Conservation (phyloP, 2,113 vertebrate species). For the Danio rerio region GRCz12tu NC_133178.1:36899001-36899500, state of each 20-base stretch:
- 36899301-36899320: conserved; percentile 19
- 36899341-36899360: not conserved
- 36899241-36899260: not conserved
- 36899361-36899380: conserved; percentile 35
- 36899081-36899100: not conserved
- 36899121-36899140: not conserved
- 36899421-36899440: not conserved
- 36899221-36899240: not conserved
- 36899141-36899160: not conserved
- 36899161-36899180: not conserved
- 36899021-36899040: not conserved
- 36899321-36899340: not conserved
- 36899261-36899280: not conserved
- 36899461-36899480: not conserved
- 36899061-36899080: not conserved
- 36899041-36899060: not conserved
- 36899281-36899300: not conserved
- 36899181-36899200: not conserved
- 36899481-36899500: not conserved
- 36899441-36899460: not conserved
- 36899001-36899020: not conserved
- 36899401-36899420: not conserved
- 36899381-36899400: conserved; percentile 20
- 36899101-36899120: not conserved
- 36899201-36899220: conserved; percentile 10